A percentile compares a stretch with the other conserved stretches of the same genome.
Conservation (phyloP, 2,113 vertebrate species). For the Sphyrna mokarran region DNA sequence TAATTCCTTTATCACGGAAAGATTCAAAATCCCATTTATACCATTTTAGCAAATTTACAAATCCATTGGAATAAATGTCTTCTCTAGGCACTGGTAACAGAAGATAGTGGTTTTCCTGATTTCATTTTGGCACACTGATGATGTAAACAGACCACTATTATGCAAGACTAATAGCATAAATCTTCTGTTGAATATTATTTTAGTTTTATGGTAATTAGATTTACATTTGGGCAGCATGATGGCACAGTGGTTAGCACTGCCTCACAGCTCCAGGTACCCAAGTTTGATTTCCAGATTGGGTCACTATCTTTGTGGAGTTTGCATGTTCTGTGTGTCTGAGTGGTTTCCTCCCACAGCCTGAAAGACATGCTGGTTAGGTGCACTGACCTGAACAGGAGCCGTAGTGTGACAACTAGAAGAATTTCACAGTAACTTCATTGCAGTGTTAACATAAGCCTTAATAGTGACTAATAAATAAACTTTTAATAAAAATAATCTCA, state of each 20-base stretch:
- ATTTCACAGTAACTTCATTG: too few relatives aligned
- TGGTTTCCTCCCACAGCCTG: too few relatives aligned
- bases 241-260: too few relatives aligned
- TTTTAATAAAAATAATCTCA: background rate
- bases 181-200: background rate
- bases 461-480: too few relatives aligned
- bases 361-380: too few relatives aligned
- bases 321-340: too few relatives aligned
- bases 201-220: background rate
- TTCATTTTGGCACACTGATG: background rate
- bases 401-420: too few relatives aligned
- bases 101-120: background rate
- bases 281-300: too few relatives aligned
- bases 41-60: background rate
- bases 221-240: background rate
- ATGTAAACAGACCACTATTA: background rate
- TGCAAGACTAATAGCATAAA: background rate
- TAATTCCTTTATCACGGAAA: background rate
- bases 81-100: background rate
- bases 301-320: too few relatives aligned
- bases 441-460: too few relatives aligned
- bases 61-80: background rate
- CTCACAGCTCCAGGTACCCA: too few relatives aligned
- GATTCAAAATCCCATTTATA: background rate
- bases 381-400: too few relatives aligned